Conservation (phyloP, 92 coral and sea anemone genomes). For the Heliopora coerulea region DNA sequence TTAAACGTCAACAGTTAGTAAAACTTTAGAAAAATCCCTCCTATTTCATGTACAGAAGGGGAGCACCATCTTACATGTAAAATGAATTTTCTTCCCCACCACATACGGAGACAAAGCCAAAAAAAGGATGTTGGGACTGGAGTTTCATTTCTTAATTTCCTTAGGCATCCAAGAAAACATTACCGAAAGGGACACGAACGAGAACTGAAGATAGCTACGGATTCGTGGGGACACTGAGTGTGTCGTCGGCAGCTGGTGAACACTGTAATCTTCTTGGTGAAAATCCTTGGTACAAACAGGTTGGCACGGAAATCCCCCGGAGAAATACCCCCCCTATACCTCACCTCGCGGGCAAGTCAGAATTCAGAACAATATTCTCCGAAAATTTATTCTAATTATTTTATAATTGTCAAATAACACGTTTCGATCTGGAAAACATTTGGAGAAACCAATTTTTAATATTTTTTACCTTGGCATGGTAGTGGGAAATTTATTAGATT, state of each 20-base stretch:
- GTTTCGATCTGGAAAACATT: too few species aligned
- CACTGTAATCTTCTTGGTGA: conserved; percentile 12
- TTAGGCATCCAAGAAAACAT: conserved; percentile 21
- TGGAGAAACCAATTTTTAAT: too few species aligned
- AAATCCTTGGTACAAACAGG: conserved; percentile 4
- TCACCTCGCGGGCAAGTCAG: conserved; percentile 11
- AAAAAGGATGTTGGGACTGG: too few species aligned
- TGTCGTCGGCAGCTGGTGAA: not conserved
- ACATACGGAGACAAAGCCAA: too few species aligned
- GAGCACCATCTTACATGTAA: too few species aligned
- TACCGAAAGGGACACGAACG: conserved; percentile 11
- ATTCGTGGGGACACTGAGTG: not conserved
- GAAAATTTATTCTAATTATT: conserved; percentile 38
- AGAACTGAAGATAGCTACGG: conserved; percentile 6
- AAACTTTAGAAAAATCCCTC: too few species aligned
- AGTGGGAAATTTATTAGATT: too few species aligned
- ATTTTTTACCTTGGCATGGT: too few species aligned
- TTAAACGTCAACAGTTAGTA: too few species aligned
- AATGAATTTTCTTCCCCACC: too few species aligned
- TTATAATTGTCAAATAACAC: not conserved
- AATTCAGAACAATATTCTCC: conserved; percentile 38
- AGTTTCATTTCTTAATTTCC: not conserved
- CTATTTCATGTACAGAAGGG: too few species aligned
- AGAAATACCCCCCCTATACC: conserved; percentile 39
- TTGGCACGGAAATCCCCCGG: conserved; percentile 23